phyloP scores from a whole-genome alignment of 2,113 vertebrate genomes.

The Myanophis thanlyinensis region DNA sequence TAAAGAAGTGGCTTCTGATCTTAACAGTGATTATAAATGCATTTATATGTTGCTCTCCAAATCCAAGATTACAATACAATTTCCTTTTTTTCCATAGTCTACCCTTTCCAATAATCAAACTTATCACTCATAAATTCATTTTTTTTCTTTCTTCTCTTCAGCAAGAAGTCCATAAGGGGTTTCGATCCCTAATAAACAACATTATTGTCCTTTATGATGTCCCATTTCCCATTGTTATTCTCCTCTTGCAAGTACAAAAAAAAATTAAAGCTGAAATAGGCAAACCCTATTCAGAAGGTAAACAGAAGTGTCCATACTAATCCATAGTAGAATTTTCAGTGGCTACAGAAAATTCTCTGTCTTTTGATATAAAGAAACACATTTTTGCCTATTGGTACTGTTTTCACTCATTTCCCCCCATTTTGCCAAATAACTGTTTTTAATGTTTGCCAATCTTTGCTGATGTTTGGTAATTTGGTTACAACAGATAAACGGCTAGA shows the following conservation, averaged over 20 bases:
- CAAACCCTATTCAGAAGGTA: not conserved
- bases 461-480: conserved; percentile 19
- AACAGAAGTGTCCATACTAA: not conserved
- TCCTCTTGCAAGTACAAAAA: not conserved
- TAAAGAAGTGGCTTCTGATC: not conserved
- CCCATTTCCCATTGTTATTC: not conserved
- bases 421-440: not conserved
- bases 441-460: not conserved
- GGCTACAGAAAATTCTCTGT: not conserved
- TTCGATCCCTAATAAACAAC: not conserved
- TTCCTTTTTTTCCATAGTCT: not conserved
- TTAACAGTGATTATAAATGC: not conserved
- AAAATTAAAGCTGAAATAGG: not conserved
- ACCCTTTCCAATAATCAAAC: not conserved
- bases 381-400: not conserved
- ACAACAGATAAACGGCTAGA: conserved; percentile 30
- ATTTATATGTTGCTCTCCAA: not conserved
- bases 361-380: not conserved
- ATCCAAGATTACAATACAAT: not conserved
- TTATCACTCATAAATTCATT: not conserved
- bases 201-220: not conserved
- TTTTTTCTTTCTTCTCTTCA: not conserved
- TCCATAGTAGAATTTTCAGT: not conserved
- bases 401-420: not conserved
- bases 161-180: not conserved